phyloP scores from a whole-genome alignment of 2,113 vertebrate genomes.

The Nannobrachium achirus region DNA sequence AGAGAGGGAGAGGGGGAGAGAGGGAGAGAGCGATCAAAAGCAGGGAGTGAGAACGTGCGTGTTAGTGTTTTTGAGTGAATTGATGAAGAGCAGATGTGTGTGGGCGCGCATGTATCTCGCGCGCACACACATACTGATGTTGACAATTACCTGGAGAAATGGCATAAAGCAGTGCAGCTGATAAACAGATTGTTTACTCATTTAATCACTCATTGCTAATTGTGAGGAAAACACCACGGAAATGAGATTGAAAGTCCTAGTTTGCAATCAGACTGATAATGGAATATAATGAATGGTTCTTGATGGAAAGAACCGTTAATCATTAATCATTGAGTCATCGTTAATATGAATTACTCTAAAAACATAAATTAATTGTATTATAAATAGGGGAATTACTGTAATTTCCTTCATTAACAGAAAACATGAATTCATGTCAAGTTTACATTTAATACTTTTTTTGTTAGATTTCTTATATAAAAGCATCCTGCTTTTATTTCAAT shows the following conservation, averaged over 20 bases:
- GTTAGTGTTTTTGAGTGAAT: too few relatives aligned
- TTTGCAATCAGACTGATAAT: neutral
- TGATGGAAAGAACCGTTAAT: neutral
- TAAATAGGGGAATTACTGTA: slow-evolving; percentile 1
- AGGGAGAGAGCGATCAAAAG: too few relatives aligned
- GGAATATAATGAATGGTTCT: neutral
- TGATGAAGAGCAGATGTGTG: too few relatives aligned
- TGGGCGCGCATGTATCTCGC: neutral
- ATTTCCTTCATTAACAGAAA: neutral
- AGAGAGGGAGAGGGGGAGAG: too few relatives aligned
- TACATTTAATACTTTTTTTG: neutral
- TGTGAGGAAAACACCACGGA: neutral
- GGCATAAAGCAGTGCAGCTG: neutral
- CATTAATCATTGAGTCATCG: neutral
- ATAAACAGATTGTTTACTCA: slow-evolving; percentile 1
- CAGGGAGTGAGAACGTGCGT: too few relatives aligned
- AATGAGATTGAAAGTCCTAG: neutral
- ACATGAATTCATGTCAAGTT: too few relatives aligned
- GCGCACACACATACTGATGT: neutral
- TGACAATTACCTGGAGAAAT: neutral
- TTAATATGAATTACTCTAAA: neutral
- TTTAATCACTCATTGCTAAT: neutral
- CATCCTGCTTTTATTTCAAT: neutral
- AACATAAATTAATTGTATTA: neutral
- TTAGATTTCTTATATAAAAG: neutral